phyloP scores from a whole-genome alignment of 2,888 invertebrate genomes.

The Cataglyphis cursor region DNA sequence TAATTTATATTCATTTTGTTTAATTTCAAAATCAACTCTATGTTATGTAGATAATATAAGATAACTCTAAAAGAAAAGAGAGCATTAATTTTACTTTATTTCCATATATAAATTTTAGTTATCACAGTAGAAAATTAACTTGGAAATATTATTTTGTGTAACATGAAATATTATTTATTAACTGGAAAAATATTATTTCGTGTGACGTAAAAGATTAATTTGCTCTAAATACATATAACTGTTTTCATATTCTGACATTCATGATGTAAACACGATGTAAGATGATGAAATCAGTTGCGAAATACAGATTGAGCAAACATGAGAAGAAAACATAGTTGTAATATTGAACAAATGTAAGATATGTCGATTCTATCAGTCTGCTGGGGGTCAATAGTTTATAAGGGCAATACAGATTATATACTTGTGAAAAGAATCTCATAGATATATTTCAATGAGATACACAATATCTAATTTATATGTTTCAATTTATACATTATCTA shows the following conservation, averaged over 20 bases:
- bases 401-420: constrained; percentile 78
- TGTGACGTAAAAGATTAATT: constrained; percentile 39
- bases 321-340: constrained; percentile 63
- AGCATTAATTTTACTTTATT: neutral
- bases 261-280: constrained; percentile 54
- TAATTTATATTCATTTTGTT: neutral
- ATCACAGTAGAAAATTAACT: constrained; percentile 3
- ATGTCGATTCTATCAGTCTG: constrained; percentile 68
- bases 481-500: neutral
- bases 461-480: neutral
- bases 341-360: constrained; percentile 62
- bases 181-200: constrained; percentile 10
- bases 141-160: neutral
- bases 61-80: neutral
- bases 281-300: constrained; percentile 80
- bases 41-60: neutral
- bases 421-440: constrained; percentile 79
- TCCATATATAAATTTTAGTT: constrained; percentile 1
- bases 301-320: constrained; percentile 73
- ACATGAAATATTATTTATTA: constrained; percentile 25
- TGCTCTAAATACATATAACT: constrained; percentile 56
- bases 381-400: constrained; percentile 83
- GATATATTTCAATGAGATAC: neutral
- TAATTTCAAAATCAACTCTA: neutral
- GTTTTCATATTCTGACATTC: constrained; percentile 21